phyloP scores from a whole-genome alignment of 2,113 vertebrate species.

The Pelusios castaneus region DNA sequence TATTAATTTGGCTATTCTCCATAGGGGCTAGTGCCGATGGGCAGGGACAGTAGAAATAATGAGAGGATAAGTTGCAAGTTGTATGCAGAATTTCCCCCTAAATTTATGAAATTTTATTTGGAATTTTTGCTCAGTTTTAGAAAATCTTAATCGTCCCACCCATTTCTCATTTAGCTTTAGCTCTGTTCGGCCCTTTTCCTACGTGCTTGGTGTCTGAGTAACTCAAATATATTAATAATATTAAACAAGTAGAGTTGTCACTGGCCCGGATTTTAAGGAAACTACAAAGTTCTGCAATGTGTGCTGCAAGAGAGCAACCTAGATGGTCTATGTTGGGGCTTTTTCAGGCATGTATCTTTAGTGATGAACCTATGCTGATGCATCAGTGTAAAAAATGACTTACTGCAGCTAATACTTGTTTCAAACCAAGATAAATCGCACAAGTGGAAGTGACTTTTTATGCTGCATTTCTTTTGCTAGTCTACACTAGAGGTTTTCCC shows the following conservation, averaged over 20 bases:
- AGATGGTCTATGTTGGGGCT: too few species aligned
- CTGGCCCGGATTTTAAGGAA: neutral
- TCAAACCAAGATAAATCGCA: neutral
- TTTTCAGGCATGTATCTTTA: neutral
- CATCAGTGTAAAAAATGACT: rapidly evolving
- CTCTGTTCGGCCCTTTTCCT: neutral
- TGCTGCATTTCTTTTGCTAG: rapidly evolving
- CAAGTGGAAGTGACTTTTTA: neutral
- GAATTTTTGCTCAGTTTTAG: neutral
- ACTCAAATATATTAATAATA: neutral
- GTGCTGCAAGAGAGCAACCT: too few species aligned
- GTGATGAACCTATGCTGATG: neutral
- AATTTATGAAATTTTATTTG: neutral
- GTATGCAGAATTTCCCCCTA: neutral
- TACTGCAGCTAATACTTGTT: rapidly evolving
- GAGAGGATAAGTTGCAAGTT: too few species aligned
- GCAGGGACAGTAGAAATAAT: too few species aligned
- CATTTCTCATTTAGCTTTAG: neutral
- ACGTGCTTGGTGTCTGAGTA: neutral
- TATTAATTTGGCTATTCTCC: too few species aligned
- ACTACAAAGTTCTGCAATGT: rapidly evolving
- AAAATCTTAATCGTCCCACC: neutral
- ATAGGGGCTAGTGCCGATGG: too few species aligned
- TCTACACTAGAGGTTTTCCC: neutral
- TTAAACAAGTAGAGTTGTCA: neutral